Percentiles rank a stretch among this genome's conserved stretches.
Evolutionary conservation across 2,797 vertebrate genomes (phyloP).

Genomic region (Sebastiscus tertius): DNA sequence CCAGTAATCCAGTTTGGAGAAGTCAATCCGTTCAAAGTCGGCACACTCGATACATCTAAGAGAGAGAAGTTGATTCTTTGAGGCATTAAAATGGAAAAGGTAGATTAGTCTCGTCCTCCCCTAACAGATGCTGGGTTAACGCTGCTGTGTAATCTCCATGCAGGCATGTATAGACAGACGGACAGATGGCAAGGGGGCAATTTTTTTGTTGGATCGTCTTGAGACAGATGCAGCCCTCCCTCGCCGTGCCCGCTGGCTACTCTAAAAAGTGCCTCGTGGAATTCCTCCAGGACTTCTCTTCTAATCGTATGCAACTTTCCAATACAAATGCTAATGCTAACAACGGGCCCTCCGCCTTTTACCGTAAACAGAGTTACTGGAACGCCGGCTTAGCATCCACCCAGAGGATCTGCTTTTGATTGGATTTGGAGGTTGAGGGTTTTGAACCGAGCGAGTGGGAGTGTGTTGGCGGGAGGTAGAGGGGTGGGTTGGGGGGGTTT

Average conservation of each 20-base stretch:
- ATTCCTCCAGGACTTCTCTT: conserved; percentile 69
- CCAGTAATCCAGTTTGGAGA: conserved; percentile 10
- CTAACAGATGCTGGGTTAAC: conserved; percentile 63
- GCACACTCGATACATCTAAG: conserved; percentile 10
- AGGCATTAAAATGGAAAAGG: conserved; percentile 40
- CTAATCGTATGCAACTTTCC: conserved; percentile 69
- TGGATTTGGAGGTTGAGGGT: conserved; percentile 61
- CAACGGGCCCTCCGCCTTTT: conserved; percentile 46
- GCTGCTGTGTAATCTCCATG: conserved; percentile 52
- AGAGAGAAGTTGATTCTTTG: conserved; percentile 24
- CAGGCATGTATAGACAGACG: conserved; percentile 57
- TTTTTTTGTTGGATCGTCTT: conserved; percentile 58
- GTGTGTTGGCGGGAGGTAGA: conserved; percentile 29
- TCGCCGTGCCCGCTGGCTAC: conserved; percentile 54
- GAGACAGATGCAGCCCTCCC: conserved; percentile 66
- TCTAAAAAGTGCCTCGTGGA: conserved; percentile 61
- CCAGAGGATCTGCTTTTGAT: conserved; percentile 72
- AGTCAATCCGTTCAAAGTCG: conserved; percentile 15
- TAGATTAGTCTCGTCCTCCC: conserved; percentile 48
- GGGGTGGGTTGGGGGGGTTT: not conserved
- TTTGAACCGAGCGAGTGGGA: conserved; percentile 48
- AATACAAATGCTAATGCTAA: conserved; percentile 78
- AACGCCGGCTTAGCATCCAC: conserved; percentile 59
- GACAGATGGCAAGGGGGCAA: conserved; percentile 67
- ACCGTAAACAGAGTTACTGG: conserved; percentile 62